A percentile compares a stretch with the other conserved stretches of the same genome.
Evolutionary conservation across 2,113 vertebrate genomes (phyloP).

Genomic region (Camelus bactrianus): DNA sequence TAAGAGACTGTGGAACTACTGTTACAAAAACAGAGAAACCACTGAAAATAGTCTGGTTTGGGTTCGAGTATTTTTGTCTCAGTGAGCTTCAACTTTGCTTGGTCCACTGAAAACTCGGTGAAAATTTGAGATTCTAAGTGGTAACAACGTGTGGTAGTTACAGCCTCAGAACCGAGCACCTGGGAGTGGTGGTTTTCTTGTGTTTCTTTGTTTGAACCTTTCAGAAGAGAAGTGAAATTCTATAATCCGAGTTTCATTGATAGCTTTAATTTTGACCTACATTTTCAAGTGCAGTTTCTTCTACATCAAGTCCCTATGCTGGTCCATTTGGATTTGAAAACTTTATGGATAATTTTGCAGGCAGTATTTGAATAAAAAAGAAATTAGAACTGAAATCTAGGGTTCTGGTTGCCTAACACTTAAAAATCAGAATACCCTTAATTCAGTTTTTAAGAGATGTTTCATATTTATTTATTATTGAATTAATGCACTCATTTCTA

Average conservation of each 20-base stretch:
- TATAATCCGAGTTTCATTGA: conserved; percentile 62
- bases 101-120: conserved; percentile 18
- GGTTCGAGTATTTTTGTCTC: conserved; percentile 69
- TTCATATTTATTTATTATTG: conserved; percentile 13
- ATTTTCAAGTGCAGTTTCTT: conserved; percentile 41
- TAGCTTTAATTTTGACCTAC: conserved; percentile 62
- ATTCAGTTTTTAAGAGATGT: not conserved
- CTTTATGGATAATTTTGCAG: not conserved
- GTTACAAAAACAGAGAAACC: conserved; percentile 72
- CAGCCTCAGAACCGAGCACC: conserved; percentile 58
- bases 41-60: conserved; percentile 71
- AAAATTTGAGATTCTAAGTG: conserved; percentile 38
- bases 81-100: conserved; percentile 59
- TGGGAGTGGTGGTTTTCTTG: conserved; percentile 71
- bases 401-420: not conserved
- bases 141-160: conserved; percentile 1
- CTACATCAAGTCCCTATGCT: not conserved
- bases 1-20: conserved; percentile 13
- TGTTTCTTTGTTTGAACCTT: conserved; percentile 69
- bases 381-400: not conserved
- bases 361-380: not conserved
- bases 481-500: not conserved
- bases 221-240: conserved; percentile 83
- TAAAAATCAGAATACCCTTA: not conserved
- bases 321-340: not conserved